phyloP scores from a whole-genome alignment of 1,140 invertebrate species.

The Diuraphis noxia region DNA sequence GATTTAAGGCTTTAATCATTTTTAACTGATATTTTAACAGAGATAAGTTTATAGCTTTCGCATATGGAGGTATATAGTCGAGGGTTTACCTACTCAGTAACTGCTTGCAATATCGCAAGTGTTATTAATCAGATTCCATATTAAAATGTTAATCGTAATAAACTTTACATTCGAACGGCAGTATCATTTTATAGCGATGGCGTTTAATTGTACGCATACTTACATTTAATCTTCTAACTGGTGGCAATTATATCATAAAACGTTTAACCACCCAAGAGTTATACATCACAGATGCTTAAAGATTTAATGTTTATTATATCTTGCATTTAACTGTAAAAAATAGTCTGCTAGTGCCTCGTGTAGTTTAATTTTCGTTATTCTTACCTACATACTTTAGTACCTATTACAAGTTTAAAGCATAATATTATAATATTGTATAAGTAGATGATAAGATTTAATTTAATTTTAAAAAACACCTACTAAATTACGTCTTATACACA shows the following conservation, averaged over 20 bases:
- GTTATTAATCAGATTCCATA: not conserved
- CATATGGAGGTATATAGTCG: not conserved
- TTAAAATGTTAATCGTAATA: conserved; percentile 1
- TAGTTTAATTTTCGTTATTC: not conserved
- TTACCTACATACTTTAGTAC: not conserved
- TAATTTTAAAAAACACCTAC: not conserved
- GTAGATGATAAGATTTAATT: not conserved
- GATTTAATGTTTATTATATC: not conserved
- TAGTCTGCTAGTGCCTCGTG: not conserved
- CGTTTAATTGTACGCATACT: not conserved
- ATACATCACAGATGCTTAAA: not conserved
- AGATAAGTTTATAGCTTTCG: not conserved
- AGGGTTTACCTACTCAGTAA: not conserved
- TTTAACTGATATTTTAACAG: not conserved
- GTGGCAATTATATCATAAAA: not conserved
- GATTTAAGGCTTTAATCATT: not conserved
- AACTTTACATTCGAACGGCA: not conserved
- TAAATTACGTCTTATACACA: not conserved
- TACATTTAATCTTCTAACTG: not conserved
- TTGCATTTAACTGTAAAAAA: not conserved
- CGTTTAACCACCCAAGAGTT: not conserved
- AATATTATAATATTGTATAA: too few species aligned
- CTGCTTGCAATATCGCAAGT: not conserved
- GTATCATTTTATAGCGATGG: not conserved
- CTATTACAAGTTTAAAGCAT: not conserved